Evolutionary conservation across 2,113 vertebrate genomes (phyloP), one percentile per base, ranked within the genome.

Genomic region (Megaceryle maxima): DNA sequence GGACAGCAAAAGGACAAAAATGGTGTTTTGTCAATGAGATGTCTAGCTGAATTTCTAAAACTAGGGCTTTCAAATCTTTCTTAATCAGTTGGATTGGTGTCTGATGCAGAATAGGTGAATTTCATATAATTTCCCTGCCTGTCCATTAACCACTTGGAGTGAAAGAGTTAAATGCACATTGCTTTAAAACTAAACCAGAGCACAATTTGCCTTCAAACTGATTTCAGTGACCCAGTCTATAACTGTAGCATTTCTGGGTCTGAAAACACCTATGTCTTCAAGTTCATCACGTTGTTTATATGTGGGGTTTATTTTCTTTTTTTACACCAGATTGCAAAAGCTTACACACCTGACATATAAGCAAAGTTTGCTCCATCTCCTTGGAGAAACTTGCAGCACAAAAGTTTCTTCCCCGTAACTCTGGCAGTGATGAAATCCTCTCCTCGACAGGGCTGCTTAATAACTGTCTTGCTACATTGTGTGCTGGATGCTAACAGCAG

Each of bases 401-500:
- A 44, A 94, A 94, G 75, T 96, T 97, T 83, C 31, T 68, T 91
- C 48, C 60, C 48, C 0, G 1, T 75, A 43, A 25, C 4, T 6
- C 57, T 90, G 94, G 13, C 88, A 83, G 83, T 11, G 83, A 86
- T 90, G 81, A 75, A 44, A 28, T 82, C 83, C 78, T 92, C 60
- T 87, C 86, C 80, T 95, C n/a, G 2, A 59, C 22, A 70, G 48
- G 39, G n/a, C 83, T 83, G 69, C 72, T 53, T 77, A 68, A 46
- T 88, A 88, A 91, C 88, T 79, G 90, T 75, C 76, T 63, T 74
- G 80, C 93, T 87, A 53, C 26, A 5, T 59, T 68, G 81, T 50
- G 56, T 87, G 81, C 48, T 79, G 93, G 96, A 83, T 94, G 57
- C 87, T 78, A 96, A 82, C 91, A 92, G 78, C 80, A 35, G 96